phyloP scores from a whole-genome alignment of 2,113 vertebrate genomes.

The Cololabis saira region DNA sequence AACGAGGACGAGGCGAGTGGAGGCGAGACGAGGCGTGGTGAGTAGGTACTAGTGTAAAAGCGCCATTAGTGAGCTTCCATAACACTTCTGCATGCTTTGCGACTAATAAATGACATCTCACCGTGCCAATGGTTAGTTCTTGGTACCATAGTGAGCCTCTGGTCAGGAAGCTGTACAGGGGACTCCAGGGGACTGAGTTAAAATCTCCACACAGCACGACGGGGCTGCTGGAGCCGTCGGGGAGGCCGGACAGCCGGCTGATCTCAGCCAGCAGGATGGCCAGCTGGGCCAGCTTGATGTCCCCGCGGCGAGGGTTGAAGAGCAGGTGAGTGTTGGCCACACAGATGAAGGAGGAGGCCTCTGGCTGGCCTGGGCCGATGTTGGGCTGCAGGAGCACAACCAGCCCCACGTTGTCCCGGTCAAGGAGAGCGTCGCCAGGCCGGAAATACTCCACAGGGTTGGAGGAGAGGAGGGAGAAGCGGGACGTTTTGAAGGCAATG shows the following conservation, averaged over 20 bases:
- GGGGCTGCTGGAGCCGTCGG: conserved; percentile 83
- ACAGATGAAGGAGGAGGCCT: conserved; percentile 76
- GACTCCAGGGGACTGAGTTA: conserved; percentile 93
- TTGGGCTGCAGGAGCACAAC: conserved; percentile 87
- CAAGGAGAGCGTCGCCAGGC: conserved; percentile 85
- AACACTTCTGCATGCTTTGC: no score
- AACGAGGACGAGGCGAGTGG: no score
- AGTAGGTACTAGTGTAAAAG: no score
- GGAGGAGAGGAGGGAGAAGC: conserved; percentile 87
- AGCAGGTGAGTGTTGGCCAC: conserved; percentile 96
- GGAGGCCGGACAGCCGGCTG: conserved; percentile 77
- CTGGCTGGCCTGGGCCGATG: background rate
- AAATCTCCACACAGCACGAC: conserved; percentile 95
- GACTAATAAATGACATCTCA: conserved; percentile 60
- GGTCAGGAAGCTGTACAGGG: conserved; percentile 91
- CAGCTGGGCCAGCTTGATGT: conserved; percentile 95
- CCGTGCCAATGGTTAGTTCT: conserved; percentile 88
- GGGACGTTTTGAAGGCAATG: conserved; percentile 88
- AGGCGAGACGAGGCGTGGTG: no score
- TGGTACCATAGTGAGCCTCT: conserved; percentile 88
- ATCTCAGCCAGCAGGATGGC: conserved; percentile 96
- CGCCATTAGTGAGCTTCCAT: no score
- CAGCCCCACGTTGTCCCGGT: conserved; percentile 96
- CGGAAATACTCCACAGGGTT: conserved; percentile 92
- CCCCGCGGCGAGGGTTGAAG: conserved; percentile 94